phyloP scores from a whole-genome alignment of 92 coral and sea anemone genomes.

The Siderastrea radians region DNA sequence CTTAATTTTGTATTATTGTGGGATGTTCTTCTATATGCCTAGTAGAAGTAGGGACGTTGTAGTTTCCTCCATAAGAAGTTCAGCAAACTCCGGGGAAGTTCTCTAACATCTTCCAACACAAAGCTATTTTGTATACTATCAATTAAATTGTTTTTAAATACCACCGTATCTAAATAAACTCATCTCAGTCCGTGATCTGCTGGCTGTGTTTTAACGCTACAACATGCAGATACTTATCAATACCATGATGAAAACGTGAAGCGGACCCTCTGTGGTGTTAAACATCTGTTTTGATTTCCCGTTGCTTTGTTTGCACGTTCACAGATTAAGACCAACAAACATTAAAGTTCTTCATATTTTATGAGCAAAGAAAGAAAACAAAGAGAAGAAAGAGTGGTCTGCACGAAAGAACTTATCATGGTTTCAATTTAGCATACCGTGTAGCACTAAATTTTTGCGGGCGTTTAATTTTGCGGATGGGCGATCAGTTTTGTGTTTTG shows the following conservation, averaged over 20 bases:
- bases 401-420: neutral
- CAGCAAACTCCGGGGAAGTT: too few relatives aligned
- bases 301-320: neutral
- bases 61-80: neutral
- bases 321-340: neutral
- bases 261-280: neutral
- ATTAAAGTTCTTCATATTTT: conserved; percentile 4
- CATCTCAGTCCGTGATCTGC: neutral
- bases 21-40: too few relatives aligned
- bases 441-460: too few relatives aligned
- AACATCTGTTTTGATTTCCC: conserved; percentile 3
- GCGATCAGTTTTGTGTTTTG: too few relatives aligned
- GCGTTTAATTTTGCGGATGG: too few relatives aligned
- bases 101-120: too few relatives aligned
- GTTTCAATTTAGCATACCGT: too few relatives aligned
- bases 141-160: too few relatives aligned
- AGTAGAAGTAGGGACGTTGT: neutral
- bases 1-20: neutral
- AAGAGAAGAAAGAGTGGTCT: neutral
- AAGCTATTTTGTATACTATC: too few relatives aligned
- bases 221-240: neutral
- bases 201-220: neutral
- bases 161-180: too few relatives aligned
- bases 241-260: neutral
- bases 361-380: neutral